Percentiles rank a stretch among this genome's conserved stretches.
Evolutionary conservation across 2,113 vertebrate species (phyloP).

Genomic region (Anser brachyrhynchus): DNA sequence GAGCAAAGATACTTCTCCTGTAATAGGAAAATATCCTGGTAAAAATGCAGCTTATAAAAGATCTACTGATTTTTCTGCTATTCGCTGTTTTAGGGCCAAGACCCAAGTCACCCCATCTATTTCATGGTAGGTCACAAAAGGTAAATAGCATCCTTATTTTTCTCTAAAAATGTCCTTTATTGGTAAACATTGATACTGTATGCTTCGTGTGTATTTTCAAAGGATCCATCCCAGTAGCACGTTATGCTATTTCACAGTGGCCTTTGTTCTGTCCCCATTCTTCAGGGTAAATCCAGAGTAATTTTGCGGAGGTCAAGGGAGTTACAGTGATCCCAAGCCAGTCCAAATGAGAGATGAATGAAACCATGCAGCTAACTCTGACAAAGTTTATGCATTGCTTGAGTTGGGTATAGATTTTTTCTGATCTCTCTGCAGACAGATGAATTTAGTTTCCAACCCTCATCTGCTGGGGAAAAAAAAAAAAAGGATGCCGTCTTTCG

Average conservation of each 20-base stretch:
- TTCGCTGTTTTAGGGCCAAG: neutral
- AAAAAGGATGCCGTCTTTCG: neutral
- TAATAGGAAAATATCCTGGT: neutral
- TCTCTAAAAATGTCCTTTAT: neutral
- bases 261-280: neutral
- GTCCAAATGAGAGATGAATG: neutral
- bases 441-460: neutral
- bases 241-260: neutral
- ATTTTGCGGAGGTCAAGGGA: neutral
- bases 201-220: neutral
- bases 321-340: neutral
- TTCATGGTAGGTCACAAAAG: neutral
- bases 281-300: neutral
- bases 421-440: constrained; percentile 4
- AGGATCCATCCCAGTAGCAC: neutral
- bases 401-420: neutral
- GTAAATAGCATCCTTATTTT: neutral
- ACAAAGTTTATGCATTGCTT: neutral
- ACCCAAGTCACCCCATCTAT: neutral
- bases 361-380: neutral
- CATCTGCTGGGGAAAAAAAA: neutral
- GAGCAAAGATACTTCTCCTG: neutral
- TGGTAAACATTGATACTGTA: neutral
- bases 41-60: neutral
- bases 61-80: neutral